Conservation (phyloP, 2,113 vertebrate species). For the Melierax canorus region DNA sequence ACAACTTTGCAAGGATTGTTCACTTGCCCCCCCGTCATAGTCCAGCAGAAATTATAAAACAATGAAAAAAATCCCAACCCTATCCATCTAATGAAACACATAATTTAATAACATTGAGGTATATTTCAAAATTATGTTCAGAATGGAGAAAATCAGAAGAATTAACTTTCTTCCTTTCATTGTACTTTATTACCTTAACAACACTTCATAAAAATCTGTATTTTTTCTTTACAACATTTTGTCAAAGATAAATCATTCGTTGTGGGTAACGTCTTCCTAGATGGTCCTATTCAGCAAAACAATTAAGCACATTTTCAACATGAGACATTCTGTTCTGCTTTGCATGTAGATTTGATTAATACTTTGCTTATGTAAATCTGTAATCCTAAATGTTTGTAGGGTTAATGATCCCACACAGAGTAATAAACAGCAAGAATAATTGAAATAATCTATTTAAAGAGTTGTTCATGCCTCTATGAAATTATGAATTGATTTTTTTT, state of each 20-base stretch:
- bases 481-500: background rate
- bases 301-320: background rate
- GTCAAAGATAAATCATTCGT: background rate
- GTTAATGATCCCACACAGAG: background rate
- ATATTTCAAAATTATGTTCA: background rate
- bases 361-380: background rate
- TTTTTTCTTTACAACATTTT: background rate
- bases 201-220: background rate
- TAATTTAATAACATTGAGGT: background rate
- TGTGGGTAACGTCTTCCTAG: background rate
- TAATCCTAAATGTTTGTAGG: background rate
- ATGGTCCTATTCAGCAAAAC: background rate
- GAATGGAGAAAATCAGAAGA: background rate
- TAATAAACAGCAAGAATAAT: background rate
- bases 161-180: background rate
- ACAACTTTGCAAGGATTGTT: background rate
- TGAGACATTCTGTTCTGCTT: background rate
- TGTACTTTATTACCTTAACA: background rate
- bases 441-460: background rate
- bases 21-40: fast-evolving
- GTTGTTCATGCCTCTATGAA: background rate
- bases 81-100: background rate
- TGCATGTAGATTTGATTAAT: background rate
- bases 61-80: background rate
- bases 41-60: background rate